These are phyloP conservation scores for Corbicula japonica DNA, from an alignment of 2,888 invertebrate species.

Conservation along the genomic window DNA sequence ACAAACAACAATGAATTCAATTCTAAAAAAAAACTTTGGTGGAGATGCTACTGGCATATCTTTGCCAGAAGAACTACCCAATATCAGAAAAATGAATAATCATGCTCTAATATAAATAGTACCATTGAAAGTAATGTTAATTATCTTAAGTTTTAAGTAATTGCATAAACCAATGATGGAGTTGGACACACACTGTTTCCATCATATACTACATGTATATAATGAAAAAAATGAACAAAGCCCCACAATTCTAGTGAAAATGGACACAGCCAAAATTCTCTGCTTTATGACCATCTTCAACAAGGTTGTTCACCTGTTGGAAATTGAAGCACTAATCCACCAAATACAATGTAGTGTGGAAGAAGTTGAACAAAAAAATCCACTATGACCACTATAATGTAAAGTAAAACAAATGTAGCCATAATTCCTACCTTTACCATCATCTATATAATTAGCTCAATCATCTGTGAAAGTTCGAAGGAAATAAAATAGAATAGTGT, in stretches of 20 bases:
- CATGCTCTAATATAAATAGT: background rate
- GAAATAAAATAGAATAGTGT: background rate
- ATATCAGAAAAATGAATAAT: background rate
- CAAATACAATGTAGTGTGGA: background rate
- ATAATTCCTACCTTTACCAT: conserved; percentile 6
- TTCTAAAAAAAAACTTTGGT: background rate
- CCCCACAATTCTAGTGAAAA: conserved; percentile 1
- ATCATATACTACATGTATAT: background rate
- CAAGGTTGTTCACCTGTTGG: background rate
- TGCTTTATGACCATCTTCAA: background rate
- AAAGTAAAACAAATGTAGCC: too few relatives aligned
- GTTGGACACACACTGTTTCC: background rate
- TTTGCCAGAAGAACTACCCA: too few relatives aligned
- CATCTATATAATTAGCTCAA: background rate
- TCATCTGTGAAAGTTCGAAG: too few relatives aligned
- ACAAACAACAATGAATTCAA: background rate
- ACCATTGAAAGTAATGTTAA: too few relatives aligned
- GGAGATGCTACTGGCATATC: background rate
- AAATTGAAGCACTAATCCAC: background rate
- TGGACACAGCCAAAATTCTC: background rate
- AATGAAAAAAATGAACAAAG: background rate
- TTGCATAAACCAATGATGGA: background rate
- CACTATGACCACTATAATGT: too few relatives aligned
- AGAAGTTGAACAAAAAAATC: too few relatives aligned
- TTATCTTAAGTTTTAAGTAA: too few relatives aligned